A percentile compares a stretch with the other conserved stretches of the same genome.
phyloP scores from a whole-genome alignment of 2,113 vertebrate species.

The Pseudopipra pipra region DNA sequence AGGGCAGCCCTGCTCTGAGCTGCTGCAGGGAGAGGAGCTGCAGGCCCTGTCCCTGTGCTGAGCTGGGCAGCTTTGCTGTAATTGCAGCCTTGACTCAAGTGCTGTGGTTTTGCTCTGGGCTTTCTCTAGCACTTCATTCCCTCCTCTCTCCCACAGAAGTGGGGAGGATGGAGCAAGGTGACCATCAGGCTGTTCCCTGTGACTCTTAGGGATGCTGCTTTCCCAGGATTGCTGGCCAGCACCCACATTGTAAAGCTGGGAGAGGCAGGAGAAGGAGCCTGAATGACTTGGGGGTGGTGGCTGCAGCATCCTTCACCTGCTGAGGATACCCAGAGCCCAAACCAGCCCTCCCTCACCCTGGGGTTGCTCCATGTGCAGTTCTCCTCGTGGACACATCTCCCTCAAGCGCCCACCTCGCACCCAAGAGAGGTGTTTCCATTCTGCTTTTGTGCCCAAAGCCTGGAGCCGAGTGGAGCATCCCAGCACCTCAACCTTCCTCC shows the following conservation, averaged over 20 bases:
- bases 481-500: not conserved
- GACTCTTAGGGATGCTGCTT: not conserved
- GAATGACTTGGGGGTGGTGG: not conserved
- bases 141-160: not conserved
- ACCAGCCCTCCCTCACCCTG: not conserved
- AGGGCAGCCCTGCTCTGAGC: not conserved
- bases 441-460: not conserved
- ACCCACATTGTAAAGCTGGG: not conserved
- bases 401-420: not conserved
- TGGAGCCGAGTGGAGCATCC: not conserved
- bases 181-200: not conserved
- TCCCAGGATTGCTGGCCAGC: constrained; percentile 33
- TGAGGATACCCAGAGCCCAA: not conserved
- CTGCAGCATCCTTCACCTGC: not conserved
- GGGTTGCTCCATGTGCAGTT: not conserved
- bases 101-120: constrained; percentile 21
- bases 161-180: not conserved
- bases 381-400: rapidly evolving
- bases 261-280: not conserved
- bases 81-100: not conserved
- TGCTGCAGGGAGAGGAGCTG: not conserved
- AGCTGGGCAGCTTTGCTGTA: not conserved
- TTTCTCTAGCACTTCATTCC: not conserved
- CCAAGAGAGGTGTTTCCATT: not conserved
- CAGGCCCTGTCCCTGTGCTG: not conserved